Evolutionary conservation across 2,888 invertebrate species (phyloP), one percentile per base, ranked within the genome.

Genomic region (Agrenia bidenticulata): DNA sequence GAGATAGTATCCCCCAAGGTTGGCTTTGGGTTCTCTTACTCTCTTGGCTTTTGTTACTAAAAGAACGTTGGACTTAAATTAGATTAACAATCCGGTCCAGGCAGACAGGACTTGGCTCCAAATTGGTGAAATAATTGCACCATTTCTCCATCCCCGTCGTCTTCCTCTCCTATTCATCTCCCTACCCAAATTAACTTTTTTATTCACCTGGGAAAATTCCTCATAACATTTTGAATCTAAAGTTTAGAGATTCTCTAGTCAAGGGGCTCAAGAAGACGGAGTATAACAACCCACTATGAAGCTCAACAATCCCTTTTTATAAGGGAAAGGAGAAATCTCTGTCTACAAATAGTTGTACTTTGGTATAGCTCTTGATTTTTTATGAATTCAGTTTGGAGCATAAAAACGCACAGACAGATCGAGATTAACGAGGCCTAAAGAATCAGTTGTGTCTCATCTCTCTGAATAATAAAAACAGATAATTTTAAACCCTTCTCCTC

Each of bases 91-190:
- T 61, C 61, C 39, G 50, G 53, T 61, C 61, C 32, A 57, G 41
- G 39, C 41, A 41, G 41, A 57, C 39, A 57, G 57, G 59, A 15
- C 53, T 39, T 61, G 61, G 61, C 61, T 61, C 61, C 61, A 61
- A 61, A 61, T 61, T 61, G 61, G 61, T 61, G 61, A 61, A 61
- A 61, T 61, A 61, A 61, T 61, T 61, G 61, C 61, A 61, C 53
- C 41, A 51, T 23, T 51, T 37, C 41, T 57, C 41, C 39, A 4
- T 21, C 39, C 21, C 19, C 24, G 41, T 41, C 11, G 41, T 39
- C 39, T 32, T 45, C 60, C n/a, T 61, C 53, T 61, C 61, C 53
- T 61, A 51, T 51, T 37, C 32, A 61, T 37, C 51, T 51, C 51
- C 51, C 15, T 51, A 51, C 51, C 19, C 51, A 51, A 51, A 51